A percentile compares a stretch with the other conserved stretches of the same genome.
Evolutionary conservation across 1,140 invertebrate genomes (phyloP).

Genomic region (Delia radicum): DNA sequence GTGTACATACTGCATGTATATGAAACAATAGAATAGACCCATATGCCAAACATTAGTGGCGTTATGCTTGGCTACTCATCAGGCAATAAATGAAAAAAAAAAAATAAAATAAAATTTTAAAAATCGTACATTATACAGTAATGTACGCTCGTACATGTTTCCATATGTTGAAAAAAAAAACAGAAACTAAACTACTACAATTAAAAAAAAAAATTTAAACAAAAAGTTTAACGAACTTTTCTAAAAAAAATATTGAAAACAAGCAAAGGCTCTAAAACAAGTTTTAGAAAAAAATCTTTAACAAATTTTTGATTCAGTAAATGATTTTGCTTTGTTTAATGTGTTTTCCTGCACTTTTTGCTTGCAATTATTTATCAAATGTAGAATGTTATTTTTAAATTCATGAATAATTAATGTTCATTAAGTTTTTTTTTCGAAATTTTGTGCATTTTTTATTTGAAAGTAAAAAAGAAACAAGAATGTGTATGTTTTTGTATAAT

Average conservation of each 20-base stretch:
- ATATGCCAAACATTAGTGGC: not conserved
- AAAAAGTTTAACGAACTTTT: not conserved
- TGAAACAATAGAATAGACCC: not conserved
- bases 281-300: not conserved
- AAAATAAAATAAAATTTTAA: not conserved
- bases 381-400: too few relatives aligned
- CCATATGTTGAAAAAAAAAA: not conserved
- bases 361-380: too few relatives aligned
- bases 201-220: not conserved
- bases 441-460: not conserved
- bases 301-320: not conserved
- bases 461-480: not conserved
- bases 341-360: not conserved
- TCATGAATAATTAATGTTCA: not conserved
- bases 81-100: not conserved
- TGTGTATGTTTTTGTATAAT: not conserved
- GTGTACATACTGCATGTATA: too few relatives aligned
- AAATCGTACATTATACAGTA: not conserved
- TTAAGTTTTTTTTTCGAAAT: not conserved
- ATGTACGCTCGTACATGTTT: not conserved
- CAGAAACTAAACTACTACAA: not conserved
- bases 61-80: slow-evolving; percentile 1
- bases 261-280: too few relatives aligned
- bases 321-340: not conserved
- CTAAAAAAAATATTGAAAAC: not conserved